Evolutionary conservation across 1,140 invertebrate species (phyloP).

Genomic region (Druon quercuslanigerum): DNA sequence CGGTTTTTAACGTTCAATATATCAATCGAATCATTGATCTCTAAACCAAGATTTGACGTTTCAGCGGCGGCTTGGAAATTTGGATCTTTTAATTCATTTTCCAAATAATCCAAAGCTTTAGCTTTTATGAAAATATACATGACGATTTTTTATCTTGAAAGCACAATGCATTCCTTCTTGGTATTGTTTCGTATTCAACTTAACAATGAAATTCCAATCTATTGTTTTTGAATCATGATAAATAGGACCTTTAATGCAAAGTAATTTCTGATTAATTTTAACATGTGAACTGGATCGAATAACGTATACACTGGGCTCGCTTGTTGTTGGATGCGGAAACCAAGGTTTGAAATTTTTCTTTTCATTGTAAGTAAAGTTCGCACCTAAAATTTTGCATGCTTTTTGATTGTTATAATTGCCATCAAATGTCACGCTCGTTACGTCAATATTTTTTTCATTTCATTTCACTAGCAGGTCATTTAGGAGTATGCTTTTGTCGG

Average conservation of each 20-base stretch:
- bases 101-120: constrained; percentile 47
- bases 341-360: constrained; percentile 38
- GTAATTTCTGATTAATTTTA: constrained; percentile 52
- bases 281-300: constrained; percentile 50
- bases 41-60: constrained; percentile 50
- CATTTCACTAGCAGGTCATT: background rate
- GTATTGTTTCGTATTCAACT: constrained; percentile 47
- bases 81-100: constrained; percentile 38
- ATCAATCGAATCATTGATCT: constrained; percentile 59
- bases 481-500: constrained; percentile 33
- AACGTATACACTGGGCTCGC: constrained; percentile 45
- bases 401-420: constrained; percentile 34
- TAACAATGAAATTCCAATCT: constrained; percentile 47
- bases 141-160: constrained; percentile 32
- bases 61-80: constrained; percentile 48
- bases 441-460: constrained; percentile 26
- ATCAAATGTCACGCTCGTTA: constrained; percentile 38
- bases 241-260: constrained; percentile 41
- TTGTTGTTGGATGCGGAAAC: constrained; percentile 47
- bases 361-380: too few species aligned
- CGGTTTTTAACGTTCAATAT: constrained; percentile 57
- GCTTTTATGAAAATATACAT: constrained; percentile 41
- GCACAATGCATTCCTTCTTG: constrained; percentile 43
- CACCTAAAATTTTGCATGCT: too few species aligned
- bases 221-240: constrained; percentile 36